Percentiles rank a stretch among this genome's conserved stretches.
phyloP scores from a whole-genome alignment of 2,113 vertebrate genomes.

The Anas platyrhynchos region DNA sequence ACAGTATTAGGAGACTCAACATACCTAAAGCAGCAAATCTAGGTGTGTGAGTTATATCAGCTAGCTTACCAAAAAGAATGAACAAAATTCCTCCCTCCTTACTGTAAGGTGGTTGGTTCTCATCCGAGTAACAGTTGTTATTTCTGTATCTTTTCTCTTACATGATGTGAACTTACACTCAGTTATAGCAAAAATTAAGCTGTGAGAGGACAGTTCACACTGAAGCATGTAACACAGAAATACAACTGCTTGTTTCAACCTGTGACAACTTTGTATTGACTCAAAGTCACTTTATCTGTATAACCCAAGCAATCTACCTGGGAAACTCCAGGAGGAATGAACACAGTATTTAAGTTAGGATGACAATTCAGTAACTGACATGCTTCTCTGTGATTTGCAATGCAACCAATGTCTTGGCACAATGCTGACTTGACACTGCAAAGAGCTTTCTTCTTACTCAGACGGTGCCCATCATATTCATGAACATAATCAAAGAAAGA shows the following conservation, averaged over 20 bases:
- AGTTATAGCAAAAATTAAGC: neutral
- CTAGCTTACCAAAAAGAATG: neutral
- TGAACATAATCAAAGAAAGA: neutral
- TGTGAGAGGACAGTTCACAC: neutral
- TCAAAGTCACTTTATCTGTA: neutral
- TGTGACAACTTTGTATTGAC: neutral
- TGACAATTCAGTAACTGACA: neutral
- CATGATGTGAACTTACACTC: neutral
- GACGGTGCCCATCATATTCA: neutral
- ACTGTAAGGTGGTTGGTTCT: neutral
- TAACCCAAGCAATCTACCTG: neutral
- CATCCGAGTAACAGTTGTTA: neutral
- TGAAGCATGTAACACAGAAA: accelerated
- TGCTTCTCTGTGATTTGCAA: neutral
- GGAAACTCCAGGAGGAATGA: neutral
- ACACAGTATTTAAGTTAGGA: neutral
- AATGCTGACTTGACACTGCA: neutral
- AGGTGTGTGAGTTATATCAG: neutral
- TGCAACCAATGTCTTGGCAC: neutral
- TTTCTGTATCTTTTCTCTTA: neutral
- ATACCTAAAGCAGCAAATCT: neutral
- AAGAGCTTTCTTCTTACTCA: neutral
- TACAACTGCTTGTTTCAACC: neutral
- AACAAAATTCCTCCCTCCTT: neutral
- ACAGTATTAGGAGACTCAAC: neutral